Evolutionary conservation across 2,797 vertebrate genomes (phyloP).

Genomic region (Caiman crocodilus): DNA sequence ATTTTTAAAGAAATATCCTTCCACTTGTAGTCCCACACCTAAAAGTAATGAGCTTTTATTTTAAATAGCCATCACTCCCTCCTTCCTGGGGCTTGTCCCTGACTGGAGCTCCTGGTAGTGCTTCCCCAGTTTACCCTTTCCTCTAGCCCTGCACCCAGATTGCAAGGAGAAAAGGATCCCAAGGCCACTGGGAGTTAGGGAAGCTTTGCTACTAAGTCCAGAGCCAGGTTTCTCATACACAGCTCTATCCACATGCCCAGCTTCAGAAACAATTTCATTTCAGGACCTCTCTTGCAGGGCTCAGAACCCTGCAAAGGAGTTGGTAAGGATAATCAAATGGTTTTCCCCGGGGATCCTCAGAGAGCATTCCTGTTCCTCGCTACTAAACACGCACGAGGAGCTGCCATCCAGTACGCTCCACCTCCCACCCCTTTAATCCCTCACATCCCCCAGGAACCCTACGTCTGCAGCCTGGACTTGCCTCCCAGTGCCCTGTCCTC

Average conservation of each 20-base stretch:
- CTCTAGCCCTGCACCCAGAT: background rate
- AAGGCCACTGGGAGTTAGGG: background rate
- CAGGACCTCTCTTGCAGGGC: background rate
- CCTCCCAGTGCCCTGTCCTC: background rate
- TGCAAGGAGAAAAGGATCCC: background rate
- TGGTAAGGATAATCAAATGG: too few species aligned
- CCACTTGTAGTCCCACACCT: too few species aligned
- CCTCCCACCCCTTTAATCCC: background rate
- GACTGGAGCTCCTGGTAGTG: background rate
- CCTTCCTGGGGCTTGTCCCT: background rate
- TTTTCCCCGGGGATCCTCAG: background rate
- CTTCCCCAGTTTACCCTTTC: background rate
- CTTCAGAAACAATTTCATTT: background rate
- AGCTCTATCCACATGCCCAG: background rate
- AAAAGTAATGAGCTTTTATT: too few species aligned
- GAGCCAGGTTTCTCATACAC: background rate
- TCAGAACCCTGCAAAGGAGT: background rate
- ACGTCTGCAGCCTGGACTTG: background rate
- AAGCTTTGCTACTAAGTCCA: fast-evolving
- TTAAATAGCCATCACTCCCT: too few species aligned
- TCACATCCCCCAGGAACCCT: background rate
- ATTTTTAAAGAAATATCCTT: too few species aligned
- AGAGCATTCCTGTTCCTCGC: background rate
- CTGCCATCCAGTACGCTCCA: background rate
- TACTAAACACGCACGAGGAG: background rate